Base-by-base conservation (phyloP, 2,797 vertebrate species). In the Kryptopterus vitreolus region DNA sequence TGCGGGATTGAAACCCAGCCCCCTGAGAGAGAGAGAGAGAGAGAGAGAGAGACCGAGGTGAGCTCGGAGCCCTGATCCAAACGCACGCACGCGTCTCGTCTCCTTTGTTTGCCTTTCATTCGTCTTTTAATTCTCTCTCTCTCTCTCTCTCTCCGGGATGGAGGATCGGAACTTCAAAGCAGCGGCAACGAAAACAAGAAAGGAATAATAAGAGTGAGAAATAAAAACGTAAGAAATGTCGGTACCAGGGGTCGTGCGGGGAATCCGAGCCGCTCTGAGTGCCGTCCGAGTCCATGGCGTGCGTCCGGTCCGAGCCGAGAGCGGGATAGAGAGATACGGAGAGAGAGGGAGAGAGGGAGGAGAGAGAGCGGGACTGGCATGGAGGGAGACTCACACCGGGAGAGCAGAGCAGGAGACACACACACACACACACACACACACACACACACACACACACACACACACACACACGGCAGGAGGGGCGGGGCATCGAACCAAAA, bases 171-270 rank as follows among this genome's bases (percentile, higher is more conserved):
- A 16, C 81, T n/a, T 65, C 48, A 31, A 35, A 38, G 6, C 16
- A 16, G n/a, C 9, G 57, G 46, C 29, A 52, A 29, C 18, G 81
- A 82, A 81, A 86, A n/a, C n/a, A n/a, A 58, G 70, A 81, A 85
- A 79, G 80, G 85, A 78, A 66, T 62, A 72, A 59, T 33, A 69
- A 81, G 88, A 68, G 9, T 6, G 9, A 38, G 10, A 43, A 43
- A 43, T 1, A 43, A 6, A 43, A 43, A 10, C 38, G 10, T 43
- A 43, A 43, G 38, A 43, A 76, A 73, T 62, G 57, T 77, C 55
- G 74, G 87, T 96, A 98, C 97, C 96, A 98, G 91, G 97, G 97
- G 90, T 98, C 97, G 95, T 98, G 97, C 79, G 96, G 96, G 88
- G 97, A 98, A 94, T 98, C 97, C 93, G 95, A 90, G 90, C 94